Conservation (phyloP, 2,888 invertebrate genomes). For the Petrophora chlorosata region DNA sequence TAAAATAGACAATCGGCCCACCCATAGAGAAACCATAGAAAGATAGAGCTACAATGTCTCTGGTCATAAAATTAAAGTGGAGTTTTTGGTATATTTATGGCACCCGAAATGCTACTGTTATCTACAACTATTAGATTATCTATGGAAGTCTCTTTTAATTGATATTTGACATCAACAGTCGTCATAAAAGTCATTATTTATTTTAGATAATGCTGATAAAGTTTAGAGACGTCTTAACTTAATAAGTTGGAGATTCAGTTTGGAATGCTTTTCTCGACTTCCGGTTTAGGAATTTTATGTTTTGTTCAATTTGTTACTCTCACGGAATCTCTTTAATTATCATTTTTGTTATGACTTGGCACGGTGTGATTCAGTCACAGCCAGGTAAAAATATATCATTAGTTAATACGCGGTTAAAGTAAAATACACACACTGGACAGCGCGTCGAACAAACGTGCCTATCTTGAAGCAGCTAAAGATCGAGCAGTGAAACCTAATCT, state of each 20-base stretch:
- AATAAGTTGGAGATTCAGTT: slow-evolving; percentile 5
- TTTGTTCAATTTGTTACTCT: too few species aligned
- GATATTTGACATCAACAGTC: slow-evolving; percentile 38
- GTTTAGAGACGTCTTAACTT: slow-evolving; percentile 26
- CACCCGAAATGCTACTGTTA: slow-evolving; percentile 56
- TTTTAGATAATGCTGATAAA: slow-evolving; percentile 38
- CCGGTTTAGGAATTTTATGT: background rate
- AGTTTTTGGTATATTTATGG: slow-evolving; percentile 58
- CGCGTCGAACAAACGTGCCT: too few species aligned
- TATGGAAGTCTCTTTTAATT: slow-evolving; percentile 48
- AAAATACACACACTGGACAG: too few species aligned
- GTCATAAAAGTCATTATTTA: slow-evolving; percentile 41
- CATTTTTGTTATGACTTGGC: too few species aligned
- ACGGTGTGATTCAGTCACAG: too few species aligned
- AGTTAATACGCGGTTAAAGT: too few species aligned
- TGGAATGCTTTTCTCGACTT: slow-evolving; percentile 15
- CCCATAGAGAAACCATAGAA: slow-evolving; percentile 70
- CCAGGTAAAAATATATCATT: too few species aligned
- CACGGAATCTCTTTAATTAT: too few species aligned
- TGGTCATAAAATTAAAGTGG: slow-evolving; percentile 64
- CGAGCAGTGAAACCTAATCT: too few species aligned
- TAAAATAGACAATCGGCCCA: slow-evolving; percentile 73
- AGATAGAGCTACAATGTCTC: too few species aligned
- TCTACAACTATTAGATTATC: slow-evolving; percentile 42
- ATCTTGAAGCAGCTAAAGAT: too few species aligned